Evolutionary conservation across 1,140 invertebrate genomes (phyloP).

Genomic region (Procambarus clarkii): DNA sequence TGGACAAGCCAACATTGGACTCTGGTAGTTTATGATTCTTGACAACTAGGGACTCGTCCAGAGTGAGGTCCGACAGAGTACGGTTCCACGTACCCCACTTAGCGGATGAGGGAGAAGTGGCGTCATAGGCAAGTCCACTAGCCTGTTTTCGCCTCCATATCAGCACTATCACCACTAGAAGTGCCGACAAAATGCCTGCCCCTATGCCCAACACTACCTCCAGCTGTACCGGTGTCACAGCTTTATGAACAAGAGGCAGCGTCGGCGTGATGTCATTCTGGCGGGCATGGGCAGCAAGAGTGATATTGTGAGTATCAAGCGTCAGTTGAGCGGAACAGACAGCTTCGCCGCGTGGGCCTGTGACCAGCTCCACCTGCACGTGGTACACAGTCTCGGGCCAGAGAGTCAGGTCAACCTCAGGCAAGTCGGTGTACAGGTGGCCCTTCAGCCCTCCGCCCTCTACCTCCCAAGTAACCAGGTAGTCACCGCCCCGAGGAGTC

Average conservation of each 20-base stretch:
- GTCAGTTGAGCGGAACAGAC: constrained; percentile 68
- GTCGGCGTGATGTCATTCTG: constrained; percentile 48
- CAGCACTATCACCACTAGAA: constrained; percentile 27
- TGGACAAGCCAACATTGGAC: neutral
- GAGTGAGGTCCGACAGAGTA: constrained; percentile 26
- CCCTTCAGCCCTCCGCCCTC: constrained; percentile 88
- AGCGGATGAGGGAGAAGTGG: constrained; percentile 11
- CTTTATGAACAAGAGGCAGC: constrained; percentile 50
- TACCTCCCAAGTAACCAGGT: constrained; percentile 89
- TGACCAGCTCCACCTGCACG: constrained; percentile 80
- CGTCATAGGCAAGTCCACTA: neutral
- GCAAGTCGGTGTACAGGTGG: constrained; percentile 87
- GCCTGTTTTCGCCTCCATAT: constrained; percentile 26
- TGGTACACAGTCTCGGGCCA: constrained; percentile 89
- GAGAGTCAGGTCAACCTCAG: constrained; percentile 84
- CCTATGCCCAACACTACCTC: constrained; percentile 37
- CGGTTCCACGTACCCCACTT: constrained; percentile 48
- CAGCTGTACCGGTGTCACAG: constrained; percentile 24
- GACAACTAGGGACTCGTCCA: constrained; percentile 49
- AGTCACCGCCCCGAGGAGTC: constrained; percentile 77
- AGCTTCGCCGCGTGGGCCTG: constrained; percentile 68
- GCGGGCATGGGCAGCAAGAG: constrained; percentile 47
- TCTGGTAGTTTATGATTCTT: constrained; percentile 36
- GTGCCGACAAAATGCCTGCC: constrained; percentile 41
- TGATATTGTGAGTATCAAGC: constrained; percentile 72